A percentile compares a stretch with the other conserved stretches of the same genome.
Conservation (phyloP, 2,113 vertebrate genomes). For the Capreolus pygargus region DNA sequence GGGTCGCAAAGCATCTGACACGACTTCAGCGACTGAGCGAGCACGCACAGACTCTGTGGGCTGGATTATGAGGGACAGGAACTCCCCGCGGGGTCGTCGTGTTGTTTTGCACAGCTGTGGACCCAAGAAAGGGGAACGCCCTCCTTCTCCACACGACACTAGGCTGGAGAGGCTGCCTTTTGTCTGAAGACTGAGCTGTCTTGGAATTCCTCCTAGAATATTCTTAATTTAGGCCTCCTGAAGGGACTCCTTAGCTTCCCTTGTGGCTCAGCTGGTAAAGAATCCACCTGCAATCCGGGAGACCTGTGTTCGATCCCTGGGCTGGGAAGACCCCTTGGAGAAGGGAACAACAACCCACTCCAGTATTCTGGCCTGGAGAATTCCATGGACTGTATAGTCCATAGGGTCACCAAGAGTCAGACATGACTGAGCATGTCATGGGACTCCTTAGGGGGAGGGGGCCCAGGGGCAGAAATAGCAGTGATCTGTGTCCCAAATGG, state of each 20-base stretch:
- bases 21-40: background rate
- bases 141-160: rapidly evolving
- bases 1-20: background rate
- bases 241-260: background rate
- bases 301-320: background rate
- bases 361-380: background rate
- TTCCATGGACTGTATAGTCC: background rate
- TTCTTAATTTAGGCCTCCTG: background rate
- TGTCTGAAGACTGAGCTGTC: too few relatives aligned
- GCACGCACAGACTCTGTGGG: background rate
- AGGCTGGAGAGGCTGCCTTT: background rate
- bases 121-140: too few relatives aligned
- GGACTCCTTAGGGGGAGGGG: background rate
- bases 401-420: background rate
- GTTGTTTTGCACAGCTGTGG: background rate
- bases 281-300: background rate
- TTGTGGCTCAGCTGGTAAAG: background rate
- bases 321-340: background rate
- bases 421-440: background rate
- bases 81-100: rapidly evolving
- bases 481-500: background rate
- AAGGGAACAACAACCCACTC: background rate
- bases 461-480: background rate
- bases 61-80: background rate
- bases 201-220: background rate